Base-by-base conservation (phyloP, 1,140 invertebrate species). In the Aricia agestis region DNA sequence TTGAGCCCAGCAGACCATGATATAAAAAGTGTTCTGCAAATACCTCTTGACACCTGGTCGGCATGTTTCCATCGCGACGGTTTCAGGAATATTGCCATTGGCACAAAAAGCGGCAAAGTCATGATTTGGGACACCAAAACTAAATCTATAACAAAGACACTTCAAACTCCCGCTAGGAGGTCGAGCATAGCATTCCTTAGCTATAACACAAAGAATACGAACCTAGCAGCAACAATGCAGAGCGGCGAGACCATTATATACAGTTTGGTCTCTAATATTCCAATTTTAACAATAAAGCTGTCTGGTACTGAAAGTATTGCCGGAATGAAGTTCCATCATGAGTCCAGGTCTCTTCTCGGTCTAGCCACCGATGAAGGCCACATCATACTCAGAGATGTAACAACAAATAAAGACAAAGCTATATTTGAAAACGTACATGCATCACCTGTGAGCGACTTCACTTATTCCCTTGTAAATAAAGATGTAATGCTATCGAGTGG, bases 41-140 rank as follows among this genome's bases (percentile, higher is more conserved):
- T 92, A 65, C 85, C 90, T 63, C 68, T 90, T 17, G 88, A 91
- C 18, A 85, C 91, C 15, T 90, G 87, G 82, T 87, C 85, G 5
- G 92, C 89, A 6, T 81, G 83, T 69, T 92, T 92, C 72, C 89
- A 92, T 67, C 80, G 89, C 25, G 88, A 90, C 59, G 87, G 87
- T 13, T 86, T 91, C 74, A 80, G 88, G 2, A 84, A 91, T 69
- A 70, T 92, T 41, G 91, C 90, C 32, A 82, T 92, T 66, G 92
- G 91, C 6, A 89, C 88, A 11, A 85, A 82, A 72, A 89, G 77
- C 79, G 92, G 91, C 25, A 87, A 85, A 78, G 86, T 92, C 10
- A 79, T 90, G 74, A 91, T 92, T 61, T 92, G 92, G 92, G 90
- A 92, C 65, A 89, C 89, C 9, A 92, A 91, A 78, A 86, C 84